Percentiles rank a stretch among this genome's conserved stretches.
These are phyloP conservation scores for Drosophila aff. DNA, from an alignment of 1,140 invertebrate species.

Conservation along the genomic window DNA sequence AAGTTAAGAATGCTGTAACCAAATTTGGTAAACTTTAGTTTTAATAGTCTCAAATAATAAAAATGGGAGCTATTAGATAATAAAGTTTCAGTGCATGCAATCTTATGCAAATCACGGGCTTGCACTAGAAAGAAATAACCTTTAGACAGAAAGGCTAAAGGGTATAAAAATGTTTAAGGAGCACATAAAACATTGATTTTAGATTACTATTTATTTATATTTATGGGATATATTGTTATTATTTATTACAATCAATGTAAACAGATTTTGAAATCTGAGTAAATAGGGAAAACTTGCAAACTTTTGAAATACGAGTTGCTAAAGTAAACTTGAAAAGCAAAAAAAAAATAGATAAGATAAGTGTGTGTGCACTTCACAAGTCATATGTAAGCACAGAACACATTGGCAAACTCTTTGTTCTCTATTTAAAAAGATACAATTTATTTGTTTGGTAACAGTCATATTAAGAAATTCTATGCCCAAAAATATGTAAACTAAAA, in stretches of 20 bases:
- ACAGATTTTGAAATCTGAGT: neutral
- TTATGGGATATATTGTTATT: neutral
- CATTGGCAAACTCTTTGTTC: neutral
- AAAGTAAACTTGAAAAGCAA: neutral
- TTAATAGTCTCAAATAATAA: too few relatives aligned
- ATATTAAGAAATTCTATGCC: neutral
- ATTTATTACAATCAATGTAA: neutral
- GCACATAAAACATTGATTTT: neutral
- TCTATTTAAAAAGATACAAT: neutral
- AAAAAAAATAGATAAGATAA: constrained; percentile 32
- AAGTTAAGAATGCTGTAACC: too few relatives aligned
- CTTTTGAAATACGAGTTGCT: constrained; percentile 1
- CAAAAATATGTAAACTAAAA: neutral
- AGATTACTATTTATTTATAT: neutral
- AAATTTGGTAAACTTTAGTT: too few relatives aligned
- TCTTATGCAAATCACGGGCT: too few relatives aligned
- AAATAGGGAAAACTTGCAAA: neutral
- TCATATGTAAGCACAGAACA: neutral
- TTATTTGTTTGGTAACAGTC: neutral
- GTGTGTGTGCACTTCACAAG: neutral
- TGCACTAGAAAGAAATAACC: too few relatives aligned
- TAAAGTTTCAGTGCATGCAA: too few relatives aligned
- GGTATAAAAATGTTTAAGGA: too few relatives aligned
- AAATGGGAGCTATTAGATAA: too few relatives aligned
- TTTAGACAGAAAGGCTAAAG: too few relatives aligned